Evolutionary conservation across 2,113 vertebrate genomes (phyloP).

Genomic region (Datnioides undecimradiatus): DNA sequence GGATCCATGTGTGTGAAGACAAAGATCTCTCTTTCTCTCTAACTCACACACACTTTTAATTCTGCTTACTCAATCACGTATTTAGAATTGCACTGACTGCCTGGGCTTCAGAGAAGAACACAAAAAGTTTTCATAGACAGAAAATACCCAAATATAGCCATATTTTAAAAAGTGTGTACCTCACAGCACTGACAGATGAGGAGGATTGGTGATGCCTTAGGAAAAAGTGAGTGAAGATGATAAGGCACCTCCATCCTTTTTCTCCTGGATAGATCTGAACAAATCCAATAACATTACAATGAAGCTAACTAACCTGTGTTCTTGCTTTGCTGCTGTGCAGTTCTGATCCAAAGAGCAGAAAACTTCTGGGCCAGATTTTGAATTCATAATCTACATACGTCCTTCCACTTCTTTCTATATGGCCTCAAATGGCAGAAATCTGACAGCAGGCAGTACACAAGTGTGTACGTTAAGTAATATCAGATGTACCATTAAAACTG

Average conservation of each 20-base stretch:
- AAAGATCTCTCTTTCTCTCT: conserved; percentile 9
- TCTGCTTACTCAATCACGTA: background rate
- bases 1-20: conserved; percentile 73
- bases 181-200: background rate
- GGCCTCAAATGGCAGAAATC: background rate
- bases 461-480: background rate
- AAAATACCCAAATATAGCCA: background rate
- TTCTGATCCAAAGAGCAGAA: background rate
- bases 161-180: background rate
- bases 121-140: background rate
- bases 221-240: background rate
- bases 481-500: background rate
- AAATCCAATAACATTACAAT: background rate
- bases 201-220: background rate
- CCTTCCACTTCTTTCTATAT: background rate
- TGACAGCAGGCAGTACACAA: background rate
- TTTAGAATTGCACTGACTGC: background rate
- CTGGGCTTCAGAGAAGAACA: background rate
- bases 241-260: background rate
- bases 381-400: background rate
- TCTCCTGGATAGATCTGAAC: conserved; percentile 20
- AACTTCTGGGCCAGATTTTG: background rate
- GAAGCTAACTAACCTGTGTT: background rate
- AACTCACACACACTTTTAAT: background rate
- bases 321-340: background rate